These are phyloP conservation scores for Ischnus inquisitorius DNA, from an alignment of 2,888 invertebrate species.

Conservation along the genomic window DNA sequence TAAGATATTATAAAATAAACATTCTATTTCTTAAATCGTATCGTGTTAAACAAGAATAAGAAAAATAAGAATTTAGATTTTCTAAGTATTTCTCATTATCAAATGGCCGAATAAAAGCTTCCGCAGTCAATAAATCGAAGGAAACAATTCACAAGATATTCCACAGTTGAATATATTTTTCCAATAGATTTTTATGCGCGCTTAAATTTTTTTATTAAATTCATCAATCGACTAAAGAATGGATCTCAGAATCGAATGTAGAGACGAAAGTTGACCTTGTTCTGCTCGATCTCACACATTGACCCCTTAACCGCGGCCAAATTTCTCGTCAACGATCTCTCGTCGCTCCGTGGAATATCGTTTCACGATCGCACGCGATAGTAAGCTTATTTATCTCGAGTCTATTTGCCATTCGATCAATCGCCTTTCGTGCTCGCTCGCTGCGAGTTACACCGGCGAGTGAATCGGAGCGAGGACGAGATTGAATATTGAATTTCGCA, in stretches of 20 bases:
- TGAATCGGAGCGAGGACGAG: constrained; percentile 65
- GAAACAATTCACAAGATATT: too few species aligned
- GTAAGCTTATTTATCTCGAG: constrained; percentile 39
- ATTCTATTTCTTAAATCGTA: too few species aligned
- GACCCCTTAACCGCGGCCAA: constrained; percentile 57
- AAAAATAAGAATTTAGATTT: too few species aligned
- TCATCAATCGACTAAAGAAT: not conserved
- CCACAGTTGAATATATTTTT: too few species aligned
- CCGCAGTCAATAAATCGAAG: too few species aligned
- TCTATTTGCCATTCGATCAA: constrained; percentile 55
- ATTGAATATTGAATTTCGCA: constrained; percentile 63
- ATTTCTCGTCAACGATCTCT: constrained; percentile 54
- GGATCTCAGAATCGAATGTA: not conserved
- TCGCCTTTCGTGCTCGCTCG: constrained; percentile 53
- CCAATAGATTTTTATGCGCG: not conserved
- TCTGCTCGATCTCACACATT: constrained; percentile 35
- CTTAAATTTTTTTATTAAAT: constrained; percentile 8
- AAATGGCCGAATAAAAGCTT: too few species aligned
- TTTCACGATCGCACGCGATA: constrained; percentile 35
- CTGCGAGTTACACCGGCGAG: constrained; percentile 4
- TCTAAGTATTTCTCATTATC: too few species aligned
- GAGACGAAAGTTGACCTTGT: constrained; percentile 48
- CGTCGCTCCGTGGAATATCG: constrained; percentile 5
- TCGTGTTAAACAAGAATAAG: too few species aligned
- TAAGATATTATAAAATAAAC: too few species aligned